Evolutionary conservation across 2,888 invertebrate species (phyloP), one percentile per base, ranked within the genome.

Genomic region (Yponomeuta malinellus): DNA sequence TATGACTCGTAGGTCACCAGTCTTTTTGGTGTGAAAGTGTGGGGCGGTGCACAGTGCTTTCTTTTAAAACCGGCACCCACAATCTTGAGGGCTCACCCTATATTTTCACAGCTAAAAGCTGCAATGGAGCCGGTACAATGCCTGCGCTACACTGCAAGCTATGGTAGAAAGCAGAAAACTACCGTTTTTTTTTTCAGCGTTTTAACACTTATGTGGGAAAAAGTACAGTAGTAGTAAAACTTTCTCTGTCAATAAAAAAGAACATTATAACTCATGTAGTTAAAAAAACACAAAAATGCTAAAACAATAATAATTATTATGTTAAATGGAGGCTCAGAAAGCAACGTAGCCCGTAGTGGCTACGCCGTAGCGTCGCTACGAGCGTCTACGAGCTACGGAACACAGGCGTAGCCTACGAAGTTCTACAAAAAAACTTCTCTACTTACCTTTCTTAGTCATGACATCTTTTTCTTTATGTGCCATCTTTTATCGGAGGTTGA

Each of bases 31-130:
- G 15, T 59, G 12, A 59, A 4, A 15, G 52, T 15, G 52, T 15
- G 52, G 52, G 15, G 52, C 52, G 52, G 12, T 59, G 15, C 8
- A 59, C 52, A 43, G 43, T 43, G 43, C 43, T 43, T 59, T 59
- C 15, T 15, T 59, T 59, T 59, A 15, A 59, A 59, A 59, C 12
- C 52, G 15, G 52, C 64, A 52, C 52, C 59, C 15, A 69, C 78
- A 73, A 78, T 76, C 77, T 76, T 75, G 74, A 74, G 72, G 72
- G 52, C 52, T 59, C 52, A 73, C 74, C 71, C 74, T 77, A 78
- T 88, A 84, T 90, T 90, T 88, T 87, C 89, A 84, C 87, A 87
- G 86, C 86, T 90, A 89, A 90, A 90, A 90, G 90, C 86, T 77
- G 78, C 83, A 76, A 79, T 78, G 78, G 76, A 75, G 72, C 75